Evolutionary conservation across 2,888 invertebrate species (phyloP).

Genomic region (Heliothis peltigera): DNA sequence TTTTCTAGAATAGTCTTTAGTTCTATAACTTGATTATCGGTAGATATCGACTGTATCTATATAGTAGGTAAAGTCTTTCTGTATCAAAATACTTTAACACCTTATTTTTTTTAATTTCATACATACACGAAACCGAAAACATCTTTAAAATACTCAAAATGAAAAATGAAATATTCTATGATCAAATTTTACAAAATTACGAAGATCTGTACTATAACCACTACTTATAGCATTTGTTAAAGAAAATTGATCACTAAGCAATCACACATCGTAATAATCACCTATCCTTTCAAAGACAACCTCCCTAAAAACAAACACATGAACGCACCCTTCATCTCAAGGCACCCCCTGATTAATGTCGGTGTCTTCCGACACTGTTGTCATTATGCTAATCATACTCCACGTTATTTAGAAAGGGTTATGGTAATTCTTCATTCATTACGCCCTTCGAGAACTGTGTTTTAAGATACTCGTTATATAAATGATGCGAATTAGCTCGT

Average conservation of each 20-base stretch:
- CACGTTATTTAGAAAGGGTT: conserved; percentile 49
- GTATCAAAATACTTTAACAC: too few relatives aligned
- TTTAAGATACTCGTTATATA: conserved; percentile 15
- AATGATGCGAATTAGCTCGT: background rate
- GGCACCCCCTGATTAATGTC: conserved; percentile 66
- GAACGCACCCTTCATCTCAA: conserved; percentile 40
- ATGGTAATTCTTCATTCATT: conserved; percentile 54
- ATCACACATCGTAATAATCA: background rate
- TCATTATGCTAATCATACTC: conserved; percentile 70
- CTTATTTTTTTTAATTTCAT: too few relatives aligned
- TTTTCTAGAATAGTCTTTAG: background rate
- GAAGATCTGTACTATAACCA: too few relatives aligned
- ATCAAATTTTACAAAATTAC: too few relatives aligned
- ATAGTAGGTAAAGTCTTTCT: too few relatives aligned
- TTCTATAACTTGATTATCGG: too few relatives aligned
- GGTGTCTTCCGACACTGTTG: conserved; percentile 66
- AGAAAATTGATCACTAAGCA: background rate
- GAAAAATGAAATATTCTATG: too few relatives aligned
- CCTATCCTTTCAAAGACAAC: background rate
- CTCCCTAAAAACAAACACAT: conserved; percentile 4
- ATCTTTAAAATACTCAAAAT: too few relatives aligned
- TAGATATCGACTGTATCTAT: too few relatives aligned
- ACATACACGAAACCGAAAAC: too few relatives aligned
- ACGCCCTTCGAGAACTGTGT: conserved; percentile 27
- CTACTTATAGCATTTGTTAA: too few relatives aligned